A percentile compares a stretch with the other conserved stretches of the same genome.
Conservation (phyloP, 2,113 vertebrate species). For the Mugil cephalus region DNA sequence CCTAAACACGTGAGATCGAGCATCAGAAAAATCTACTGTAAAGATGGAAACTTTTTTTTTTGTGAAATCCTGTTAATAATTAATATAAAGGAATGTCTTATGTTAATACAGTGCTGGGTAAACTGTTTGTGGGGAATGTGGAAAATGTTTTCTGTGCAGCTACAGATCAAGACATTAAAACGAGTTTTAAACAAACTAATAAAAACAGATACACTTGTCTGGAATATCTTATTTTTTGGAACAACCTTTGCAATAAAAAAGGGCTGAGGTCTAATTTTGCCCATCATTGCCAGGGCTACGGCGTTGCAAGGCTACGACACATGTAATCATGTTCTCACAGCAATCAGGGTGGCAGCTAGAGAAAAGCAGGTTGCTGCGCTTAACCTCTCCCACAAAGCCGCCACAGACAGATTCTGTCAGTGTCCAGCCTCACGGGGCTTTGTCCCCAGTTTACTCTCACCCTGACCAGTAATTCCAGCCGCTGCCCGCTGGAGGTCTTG, state of each 20-base stretch:
- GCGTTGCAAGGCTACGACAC: constrained; percentile 49
- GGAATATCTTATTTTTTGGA: constrained; percentile 26
- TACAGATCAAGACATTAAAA: background rate
- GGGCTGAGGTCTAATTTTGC: constrained; percentile 51
- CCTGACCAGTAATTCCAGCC: constrained; percentile 82
- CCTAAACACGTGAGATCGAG: constrained; percentile 56
- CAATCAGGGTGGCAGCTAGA: constrained; percentile 65
- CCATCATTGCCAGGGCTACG: constrained; percentile 32
- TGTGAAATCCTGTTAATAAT: constrained; percentile 31
- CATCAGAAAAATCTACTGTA: constrained; percentile 55
- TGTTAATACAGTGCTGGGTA: background rate
- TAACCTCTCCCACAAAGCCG: constrained; percentile 60
- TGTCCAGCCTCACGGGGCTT: constrained; percentile 50
- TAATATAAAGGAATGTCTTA: constrained; percentile 2
- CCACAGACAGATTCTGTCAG: constrained; percentile 69
- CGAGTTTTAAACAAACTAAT: background rate
- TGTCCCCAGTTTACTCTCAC: constrained; percentile 68
- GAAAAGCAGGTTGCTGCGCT: constrained; percentile 58
- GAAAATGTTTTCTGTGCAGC: background rate
- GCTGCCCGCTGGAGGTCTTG: constrained; percentile 63
- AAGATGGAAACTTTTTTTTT: constrained; percentile 5
- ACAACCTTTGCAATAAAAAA: constrained; percentile 1
- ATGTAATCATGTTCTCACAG: constrained; percentile 68
- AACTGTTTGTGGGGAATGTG: background rate
- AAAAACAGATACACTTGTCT: background rate